Evolutionary conservation across 2,797 vertebrate species (phyloP).

Genomic region (Salmo trutta): DNA sequence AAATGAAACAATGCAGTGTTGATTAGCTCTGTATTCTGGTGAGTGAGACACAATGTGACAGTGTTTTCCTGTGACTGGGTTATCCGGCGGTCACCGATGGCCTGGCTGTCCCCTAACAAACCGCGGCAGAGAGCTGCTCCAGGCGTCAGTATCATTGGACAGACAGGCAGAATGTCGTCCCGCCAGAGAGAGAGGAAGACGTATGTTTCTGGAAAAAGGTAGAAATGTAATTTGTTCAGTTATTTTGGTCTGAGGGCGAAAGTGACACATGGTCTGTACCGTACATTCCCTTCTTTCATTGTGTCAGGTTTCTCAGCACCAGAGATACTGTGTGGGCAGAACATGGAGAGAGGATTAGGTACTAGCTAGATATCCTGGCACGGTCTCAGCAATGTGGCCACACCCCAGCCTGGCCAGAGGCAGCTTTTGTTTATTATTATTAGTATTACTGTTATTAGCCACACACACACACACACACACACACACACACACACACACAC

Average conservation of each 20-base stretch:
- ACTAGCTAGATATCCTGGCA: neutral
- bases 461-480: slow-evolving; percentile 3
- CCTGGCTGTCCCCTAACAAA: neutral
- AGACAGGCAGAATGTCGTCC: neutral
- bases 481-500: too few relatives aligned
- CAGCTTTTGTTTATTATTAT: neutral
- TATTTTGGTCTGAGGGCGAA: neutral
- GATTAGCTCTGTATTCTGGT: neutral
- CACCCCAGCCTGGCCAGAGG: neutral
- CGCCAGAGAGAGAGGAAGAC: neutral
- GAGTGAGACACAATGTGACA: slow-evolving; percentile 4
- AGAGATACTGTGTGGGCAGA: neutral
- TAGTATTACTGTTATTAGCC: neutral
- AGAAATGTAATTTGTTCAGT: neutral
- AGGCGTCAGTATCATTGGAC: neutral
- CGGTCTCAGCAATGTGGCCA: neutral
- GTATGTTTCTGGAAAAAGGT: neutral
- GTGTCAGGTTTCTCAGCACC: neutral
- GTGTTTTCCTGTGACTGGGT: neutral
- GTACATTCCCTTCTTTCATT: neutral
- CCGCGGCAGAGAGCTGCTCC: neutral
- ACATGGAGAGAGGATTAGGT: neutral
- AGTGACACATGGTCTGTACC: neutral
- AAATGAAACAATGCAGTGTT: too few relatives aligned
- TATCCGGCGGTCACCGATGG: neutral